These are phyloP conservation scores for Gerris lacustris DNA, from an alignment of 2,888 invertebrate species.

Conservation along the genomic window DNA sequence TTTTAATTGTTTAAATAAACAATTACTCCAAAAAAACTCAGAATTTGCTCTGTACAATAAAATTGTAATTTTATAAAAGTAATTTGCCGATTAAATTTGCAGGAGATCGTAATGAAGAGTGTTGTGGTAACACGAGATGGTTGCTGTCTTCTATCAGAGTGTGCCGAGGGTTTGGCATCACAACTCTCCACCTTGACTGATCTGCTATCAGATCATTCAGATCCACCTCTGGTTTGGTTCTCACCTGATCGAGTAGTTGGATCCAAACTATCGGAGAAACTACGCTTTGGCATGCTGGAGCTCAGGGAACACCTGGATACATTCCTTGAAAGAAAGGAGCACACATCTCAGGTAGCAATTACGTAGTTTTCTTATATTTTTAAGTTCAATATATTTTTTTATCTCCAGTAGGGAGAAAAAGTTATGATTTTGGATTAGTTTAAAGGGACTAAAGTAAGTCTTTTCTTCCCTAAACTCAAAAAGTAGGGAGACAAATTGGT, in stretches of 20 bases:
- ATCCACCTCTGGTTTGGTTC: slow-evolving; percentile 83
- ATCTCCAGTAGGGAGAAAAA: too few relatives aligned
- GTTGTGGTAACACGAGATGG: slow-evolving; percentile 62
- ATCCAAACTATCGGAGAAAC: slow-evolving; percentile 60
- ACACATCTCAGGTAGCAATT: slow-evolving; percentile 58
- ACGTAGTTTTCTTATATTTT: not conserved
- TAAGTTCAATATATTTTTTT: slow-evolving; percentile 22
- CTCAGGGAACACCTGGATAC: slow-evolving; percentile 92
- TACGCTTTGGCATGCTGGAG: slow-evolving; percentile 80
- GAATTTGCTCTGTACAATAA: too few relatives aligned
- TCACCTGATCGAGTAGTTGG: slow-evolving; percentile 59
- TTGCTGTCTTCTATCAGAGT: slow-evolving; percentile 48
- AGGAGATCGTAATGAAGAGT: slow-evolving; percentile 72
- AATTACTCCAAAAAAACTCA: too few relatives aligned
- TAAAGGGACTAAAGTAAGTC: too few relatives aligned
- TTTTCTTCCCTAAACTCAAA: too few relatives aligned
- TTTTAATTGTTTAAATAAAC: too few relatives aligned
- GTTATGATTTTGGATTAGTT: too few relatives aligned
- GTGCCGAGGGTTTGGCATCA: slow-evolving; percentile 33
- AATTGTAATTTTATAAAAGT: too few relatives aligned
- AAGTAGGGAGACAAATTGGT: too few relatives aligned
- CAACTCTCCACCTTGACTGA: slow-evolving; percentile 46
- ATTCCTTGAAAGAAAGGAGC: slow-evolving; percentile 81
- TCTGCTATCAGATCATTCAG: slow-evolving; percentile 46
- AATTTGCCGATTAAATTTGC: too few relatives aligned